These are phyloP conservation scores for Globicephala melas DNA, from an alignment of 2,113 vertebrate species.

Conservation along the genomic window DNA sequence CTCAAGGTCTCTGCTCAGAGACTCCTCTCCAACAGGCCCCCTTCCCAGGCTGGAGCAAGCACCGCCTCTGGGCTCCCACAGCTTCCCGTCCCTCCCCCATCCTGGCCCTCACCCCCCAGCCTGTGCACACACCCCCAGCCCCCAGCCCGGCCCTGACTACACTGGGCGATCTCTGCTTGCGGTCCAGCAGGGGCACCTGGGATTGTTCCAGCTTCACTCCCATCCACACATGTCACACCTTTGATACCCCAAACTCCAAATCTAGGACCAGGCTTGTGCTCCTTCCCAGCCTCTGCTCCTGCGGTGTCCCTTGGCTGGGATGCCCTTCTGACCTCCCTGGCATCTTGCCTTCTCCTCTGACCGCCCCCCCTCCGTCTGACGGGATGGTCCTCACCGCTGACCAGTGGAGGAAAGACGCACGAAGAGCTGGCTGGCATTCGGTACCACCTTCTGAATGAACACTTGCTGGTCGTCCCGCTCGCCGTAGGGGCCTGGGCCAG, in stretches of 20 bases:
- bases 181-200: background rate
- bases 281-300: background rate
- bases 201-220: background rate
- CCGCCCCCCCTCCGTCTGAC: fast-evolving
- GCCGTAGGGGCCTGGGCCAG: conserved; percentile 87
- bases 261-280: background rate
- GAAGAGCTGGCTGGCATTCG: conserved; percentile 89
- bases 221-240: background rate
- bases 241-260: background rate
- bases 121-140: fast-evolving
- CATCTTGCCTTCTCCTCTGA: background rate
- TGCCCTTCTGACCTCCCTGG: background rate
- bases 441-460: conserved; percentile 94
- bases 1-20: background rate
- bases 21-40: background rate
- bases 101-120: background rate
- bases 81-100: too few species aligned
- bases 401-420: conserved; percentile 93
- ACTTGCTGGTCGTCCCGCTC: conserved; percentile 94
- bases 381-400: conserved; percentile 83
- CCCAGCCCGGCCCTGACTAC: background rate
- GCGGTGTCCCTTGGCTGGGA: background rate
- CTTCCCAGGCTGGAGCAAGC: background rate
- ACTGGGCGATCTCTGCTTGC: background rate
- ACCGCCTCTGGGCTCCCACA: background rate